Percentiles rank a stretch among this genome's conserved stretches.
phyloP scores from a whole-genome alignment of 2,113 vertebrate species.

The Nyctereutes procyonoides region DNA sequence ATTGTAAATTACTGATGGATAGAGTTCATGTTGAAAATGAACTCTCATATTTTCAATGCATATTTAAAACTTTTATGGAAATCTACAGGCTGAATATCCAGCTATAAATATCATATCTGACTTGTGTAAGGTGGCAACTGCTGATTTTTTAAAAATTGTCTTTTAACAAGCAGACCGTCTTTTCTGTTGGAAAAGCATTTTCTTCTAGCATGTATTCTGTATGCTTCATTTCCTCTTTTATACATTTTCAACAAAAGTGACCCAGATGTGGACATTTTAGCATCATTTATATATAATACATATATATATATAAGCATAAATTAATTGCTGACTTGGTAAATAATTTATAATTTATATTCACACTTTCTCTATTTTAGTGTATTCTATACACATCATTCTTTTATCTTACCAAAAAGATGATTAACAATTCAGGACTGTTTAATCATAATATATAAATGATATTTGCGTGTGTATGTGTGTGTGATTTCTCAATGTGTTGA shows the following conservation, averaged over 20 bases:
- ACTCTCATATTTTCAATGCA: slow-evolving; percentile 46
- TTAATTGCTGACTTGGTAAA: slow-evolving; percentile 22
- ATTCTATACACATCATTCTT: background rate
- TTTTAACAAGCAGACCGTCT: slow-evolving; percentile 65
- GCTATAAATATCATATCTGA: slow-evolving; percentile 60
- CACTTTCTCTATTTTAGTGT: background rate
- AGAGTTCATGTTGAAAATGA: slow-evolving; percentile 22
- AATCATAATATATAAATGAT: background rate
- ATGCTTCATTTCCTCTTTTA: background rate
- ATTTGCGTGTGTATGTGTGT: background rate
- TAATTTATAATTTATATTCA: slow-evolving; percentile 47
- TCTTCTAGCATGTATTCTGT: slow-evolving; percentile 20
- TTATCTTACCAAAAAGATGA: background rate
- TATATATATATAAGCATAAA: background rate
- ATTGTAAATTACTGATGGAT: slow-evolving; percentile 53
- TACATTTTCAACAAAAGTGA: slow-evolving; percentile 42
- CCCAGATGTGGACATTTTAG: slow-evolving; percentile 50
- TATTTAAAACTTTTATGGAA: slow-evolving; percentile 66
- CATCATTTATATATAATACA: background rate
- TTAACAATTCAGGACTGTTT: background rate
- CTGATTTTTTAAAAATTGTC: slow-evolving; percentile 55
- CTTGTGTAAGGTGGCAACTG: background rate
- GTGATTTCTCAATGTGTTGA: background rate
- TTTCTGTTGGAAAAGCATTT: slow-evolving; percentile 64
- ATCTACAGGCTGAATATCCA: background rate